Evolutionary conservation across 2,888 invertebrate genomes (phyloP), one percentile per base, ranked within the genome.

Genomic region (Beris morrisii): DNA sequence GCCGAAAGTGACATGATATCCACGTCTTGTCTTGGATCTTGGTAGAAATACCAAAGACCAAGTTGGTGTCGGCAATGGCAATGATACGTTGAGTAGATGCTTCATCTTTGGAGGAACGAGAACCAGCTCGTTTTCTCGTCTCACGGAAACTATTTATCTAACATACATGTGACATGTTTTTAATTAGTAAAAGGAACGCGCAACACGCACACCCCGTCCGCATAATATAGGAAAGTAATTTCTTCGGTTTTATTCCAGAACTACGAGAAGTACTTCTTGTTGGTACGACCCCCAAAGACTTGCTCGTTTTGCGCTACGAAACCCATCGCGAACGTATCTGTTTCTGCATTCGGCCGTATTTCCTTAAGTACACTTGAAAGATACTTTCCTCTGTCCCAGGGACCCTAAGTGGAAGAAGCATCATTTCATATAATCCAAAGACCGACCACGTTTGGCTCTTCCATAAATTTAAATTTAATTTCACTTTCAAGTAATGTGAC

Each of bases 381-480:
- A 22, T 13, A 30, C 38, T 38, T 38, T 38, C 7, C 54, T 12
- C 31, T 30, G 6, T 30, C 28, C n/a, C 31, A 12, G 5, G 31
- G 7, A n/a, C 11, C 58, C 12, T 32, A 38, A 32, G 38, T 22
- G 22, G 22, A 22, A 56, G 56, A 7, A 56, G 56, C 11, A 28
- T 43, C 13, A 12, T 45, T 13, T 28, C 46, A 28, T 63, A 38
- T 7, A 38, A 5, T 7, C 38, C 38, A 38, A 5, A 43, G 55
- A 31, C 45, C 56, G 38, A 38, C 38, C 38, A 38, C 38, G 38
- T 38, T 38, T 9, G 9, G 38, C 9, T 46, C 58, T 44, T 65
- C 57, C 68, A 68, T 68, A 68, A 68, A 68, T 68, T 68, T 57
- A 57, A 65, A 68, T 68, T 68, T 68, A 66, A 68, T 68, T 68